phyloP scores from a whole-genome alignment of 1,140 invertebrate species.

The Brevipalpus yothersi region DNA sequence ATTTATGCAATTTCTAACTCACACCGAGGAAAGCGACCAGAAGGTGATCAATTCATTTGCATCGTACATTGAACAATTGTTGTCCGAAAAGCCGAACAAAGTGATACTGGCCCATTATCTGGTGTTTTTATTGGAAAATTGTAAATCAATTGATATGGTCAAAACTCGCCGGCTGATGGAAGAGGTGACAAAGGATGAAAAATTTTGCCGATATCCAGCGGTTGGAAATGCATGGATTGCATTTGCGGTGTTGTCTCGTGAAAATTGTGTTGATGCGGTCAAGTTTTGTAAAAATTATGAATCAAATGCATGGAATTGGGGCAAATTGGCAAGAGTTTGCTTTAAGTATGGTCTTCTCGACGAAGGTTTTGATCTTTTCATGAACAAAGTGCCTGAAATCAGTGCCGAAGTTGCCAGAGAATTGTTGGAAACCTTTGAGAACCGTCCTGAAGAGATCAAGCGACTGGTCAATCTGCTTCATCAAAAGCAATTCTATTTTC shows the following conservation, averaged over 20 bases:
- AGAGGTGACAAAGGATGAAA: background rate
- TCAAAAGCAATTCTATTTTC: too few species aligned
- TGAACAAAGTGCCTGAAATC: too few species aligned
- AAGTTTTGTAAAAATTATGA: background rate
- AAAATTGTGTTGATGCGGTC: background rate
- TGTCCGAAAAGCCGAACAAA: background rate
- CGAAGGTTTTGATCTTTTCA: too few species aligned
- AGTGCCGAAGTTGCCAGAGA: too few species aligned
- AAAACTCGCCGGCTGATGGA: background rate
- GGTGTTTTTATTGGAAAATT: background rate
- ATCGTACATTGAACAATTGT: background rate
- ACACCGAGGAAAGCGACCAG: background rate
- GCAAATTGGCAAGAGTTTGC: too few species aligned
- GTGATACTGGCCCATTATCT: background rate
- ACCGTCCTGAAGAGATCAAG: too few species aligned
- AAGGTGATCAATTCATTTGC: background rate
- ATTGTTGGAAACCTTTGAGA: too few species aligned
- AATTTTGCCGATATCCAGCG: background rate
- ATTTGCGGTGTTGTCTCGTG: background rate
- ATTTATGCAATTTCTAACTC: background rate
- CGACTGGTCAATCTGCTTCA: too few species aligned
- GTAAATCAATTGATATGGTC: background rate
- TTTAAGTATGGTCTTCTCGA: too few species aligned
- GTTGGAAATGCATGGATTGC: background rate
- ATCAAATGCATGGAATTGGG: too few species aligned